A percentile compares a stretch with the other conserved stretches of the same genome.
Conservation (phyloP, 2,888 invertebrate genomes). For the Sialis lutaria region DNA sequence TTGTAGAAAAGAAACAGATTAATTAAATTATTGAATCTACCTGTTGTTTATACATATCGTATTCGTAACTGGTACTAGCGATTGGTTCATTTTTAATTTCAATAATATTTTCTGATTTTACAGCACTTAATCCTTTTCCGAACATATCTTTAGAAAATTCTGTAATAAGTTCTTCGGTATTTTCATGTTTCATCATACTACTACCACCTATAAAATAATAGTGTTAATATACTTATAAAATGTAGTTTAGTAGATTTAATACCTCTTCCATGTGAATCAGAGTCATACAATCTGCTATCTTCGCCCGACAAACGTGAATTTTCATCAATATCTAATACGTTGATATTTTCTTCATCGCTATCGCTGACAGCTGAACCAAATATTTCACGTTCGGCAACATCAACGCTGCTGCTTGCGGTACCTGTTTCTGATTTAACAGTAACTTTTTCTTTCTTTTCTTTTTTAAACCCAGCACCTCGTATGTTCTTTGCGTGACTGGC, state of each 20-base stretch:
- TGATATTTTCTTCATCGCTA: conserved; percentile 60
- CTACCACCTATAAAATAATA: not conserved
- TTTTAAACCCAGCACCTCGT: not conserved
- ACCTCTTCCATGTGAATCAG: conserved; percentile 32
- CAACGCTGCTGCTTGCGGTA: conserved; percentile 7
- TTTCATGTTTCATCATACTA: not conserved
- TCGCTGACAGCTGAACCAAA: conserved; percentile 89
- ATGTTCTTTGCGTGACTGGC: not conserved
- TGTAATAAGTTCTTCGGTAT: conserved; percentile 28
- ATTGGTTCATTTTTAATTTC: conserved; percentile 1
- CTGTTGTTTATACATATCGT: conserved; percentile 1
- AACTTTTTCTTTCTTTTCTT: conserved; percentile 13
- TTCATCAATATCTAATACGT: conserved; percentile 64
- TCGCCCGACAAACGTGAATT: conserved; percentile 55
- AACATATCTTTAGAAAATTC: conserved; percentile 47
- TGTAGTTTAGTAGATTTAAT: no score
- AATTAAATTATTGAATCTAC: not conserved
- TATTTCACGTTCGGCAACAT: conserved; percentile 59
- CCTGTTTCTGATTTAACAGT: conserved; percentile 13
- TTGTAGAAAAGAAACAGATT: no score
- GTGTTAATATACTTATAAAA: not conserved
- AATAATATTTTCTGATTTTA: conserved; percentile 1
- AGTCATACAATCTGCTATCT: conserved; percentile 57
- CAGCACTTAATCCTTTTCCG: not conserved
- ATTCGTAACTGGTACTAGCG: not conserved